Percentiles rank a stretch among this genome's conserved stretches.
Evolutionary conservation across 1,140 invertebrate genomes (phyloP).

Genomic region (Acromyrmex heyeri): DNA sequence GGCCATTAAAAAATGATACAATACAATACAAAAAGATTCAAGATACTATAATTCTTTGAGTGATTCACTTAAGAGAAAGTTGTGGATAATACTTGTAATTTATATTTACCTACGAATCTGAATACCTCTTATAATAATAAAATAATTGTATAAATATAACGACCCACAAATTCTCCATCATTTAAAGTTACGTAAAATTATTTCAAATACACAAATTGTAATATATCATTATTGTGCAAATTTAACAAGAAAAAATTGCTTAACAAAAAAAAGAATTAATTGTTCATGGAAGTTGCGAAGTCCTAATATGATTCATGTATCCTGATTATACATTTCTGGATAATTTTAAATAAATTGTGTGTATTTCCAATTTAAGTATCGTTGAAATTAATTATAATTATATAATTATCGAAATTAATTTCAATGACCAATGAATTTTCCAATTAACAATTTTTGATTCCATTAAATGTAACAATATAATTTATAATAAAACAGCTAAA

Average conservation of each 20-base stretch:
- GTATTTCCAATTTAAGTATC: too few species aligned
- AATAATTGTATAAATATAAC: constrained; percentile 5
- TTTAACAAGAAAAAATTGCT: neutral
- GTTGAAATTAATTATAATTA: too few species aligned
- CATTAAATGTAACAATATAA: neutral
- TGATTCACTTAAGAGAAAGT: neutral
- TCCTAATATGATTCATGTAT: neutral
- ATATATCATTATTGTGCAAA: neutral
- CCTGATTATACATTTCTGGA: neutral
- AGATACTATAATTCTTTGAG: neutral
- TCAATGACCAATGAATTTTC: neutral
- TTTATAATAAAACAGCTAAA: neutral
- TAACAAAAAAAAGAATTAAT: neutral
- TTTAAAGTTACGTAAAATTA: neutral
- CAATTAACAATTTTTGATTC: neutral
- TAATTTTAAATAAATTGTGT: neutral
- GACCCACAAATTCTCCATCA: neutral
- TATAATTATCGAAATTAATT: neutral
- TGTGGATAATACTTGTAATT: neutral
- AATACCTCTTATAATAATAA: constrained; percentile 11
- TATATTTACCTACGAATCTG: neutral
- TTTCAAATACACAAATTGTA: neutral
- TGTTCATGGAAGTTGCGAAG: neutral
- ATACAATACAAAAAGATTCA: neutral
- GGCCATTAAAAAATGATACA: constrained; percentile 16